Conservation (phyloP, 2,888 invertebrate genomes). For the Troides oblongomaculatus region DNA sequence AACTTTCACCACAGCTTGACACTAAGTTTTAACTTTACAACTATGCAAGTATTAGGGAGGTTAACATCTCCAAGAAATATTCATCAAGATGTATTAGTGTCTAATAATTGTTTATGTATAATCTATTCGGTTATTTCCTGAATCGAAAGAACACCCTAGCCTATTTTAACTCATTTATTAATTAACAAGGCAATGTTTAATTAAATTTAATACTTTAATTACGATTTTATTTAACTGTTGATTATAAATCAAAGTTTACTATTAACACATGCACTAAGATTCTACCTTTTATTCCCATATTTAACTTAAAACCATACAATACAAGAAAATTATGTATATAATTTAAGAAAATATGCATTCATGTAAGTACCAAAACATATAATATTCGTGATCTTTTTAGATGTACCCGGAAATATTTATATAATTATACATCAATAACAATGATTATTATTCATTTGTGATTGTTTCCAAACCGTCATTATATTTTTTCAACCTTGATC, state of each 20-base stretch:
- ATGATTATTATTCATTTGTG: neutral
- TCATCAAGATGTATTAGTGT: no score
- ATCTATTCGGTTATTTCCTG: neutral
- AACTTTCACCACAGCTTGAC: slow-evolving; percentile 59
- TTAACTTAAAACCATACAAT: neutral
- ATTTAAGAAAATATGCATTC: neutral
- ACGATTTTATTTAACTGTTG: neutral
- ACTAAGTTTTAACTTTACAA: slow-evolving; percentile 31
- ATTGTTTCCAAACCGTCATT: neutral
- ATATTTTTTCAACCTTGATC: neutral
- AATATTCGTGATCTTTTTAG: neutral
- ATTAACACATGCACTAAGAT: slow-evolving; percentile 20
- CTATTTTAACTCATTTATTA: no score
- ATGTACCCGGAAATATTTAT: neutral
- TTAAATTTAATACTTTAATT: neutral
- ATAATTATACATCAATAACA: neutral
- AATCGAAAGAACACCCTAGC: neutral
- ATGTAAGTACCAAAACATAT: neutral
- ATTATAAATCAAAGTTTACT: slow-evolving; percentile 13
- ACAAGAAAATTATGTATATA: neutral
- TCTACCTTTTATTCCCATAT: slow-evolving; percentile 14
- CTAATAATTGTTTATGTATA: no score
- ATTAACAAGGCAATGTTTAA: no score
- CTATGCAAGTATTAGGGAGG: no score
- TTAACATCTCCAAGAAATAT: no score